A percentile compares a stretch with the other conserved stretches of the same genome.
These are phyloP conservation scores for Diacarnus erythraeanus DNA, from an alignment of 37 sponge, comb jelly and placozoan species.

Conservation along the genomic window DNA sequence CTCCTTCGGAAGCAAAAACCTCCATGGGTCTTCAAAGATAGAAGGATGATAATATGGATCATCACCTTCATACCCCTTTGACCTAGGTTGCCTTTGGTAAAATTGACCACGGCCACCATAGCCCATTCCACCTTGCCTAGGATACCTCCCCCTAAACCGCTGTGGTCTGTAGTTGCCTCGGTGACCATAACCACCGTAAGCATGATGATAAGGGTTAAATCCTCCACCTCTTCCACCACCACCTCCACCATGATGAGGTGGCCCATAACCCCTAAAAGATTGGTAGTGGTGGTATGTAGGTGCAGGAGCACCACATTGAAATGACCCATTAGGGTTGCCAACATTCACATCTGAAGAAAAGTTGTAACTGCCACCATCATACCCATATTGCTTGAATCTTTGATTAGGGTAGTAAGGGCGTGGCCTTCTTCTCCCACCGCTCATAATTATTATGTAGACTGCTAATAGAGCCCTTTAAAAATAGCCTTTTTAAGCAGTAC, in stretches of 20 bases:
- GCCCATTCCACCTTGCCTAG: not conserved
- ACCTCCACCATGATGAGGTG: not conserved
- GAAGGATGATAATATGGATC: slow-evolving; percentile 41
- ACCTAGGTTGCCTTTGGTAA: not conserved
- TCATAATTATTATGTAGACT: not conserved
- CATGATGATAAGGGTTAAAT: not conserved
- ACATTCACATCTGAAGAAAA: slow-evolving; percentile 9
- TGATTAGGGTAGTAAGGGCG: slow-evolving; percentile 4
- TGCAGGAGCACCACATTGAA: not conserved
- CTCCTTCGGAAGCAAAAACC: slow-evolving; percentile 6
- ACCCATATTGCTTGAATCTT: not conserved
- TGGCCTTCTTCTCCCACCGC: not conserved
- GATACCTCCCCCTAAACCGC: not conserved
- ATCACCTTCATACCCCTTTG: not conserved
- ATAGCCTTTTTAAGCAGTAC: not conserved
- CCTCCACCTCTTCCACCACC: not conserved
- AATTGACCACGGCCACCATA: slow-evolving; percentile 4
- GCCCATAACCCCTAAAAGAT: not conserved
- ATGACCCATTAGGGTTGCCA: not conserved
- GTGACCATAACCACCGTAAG: not conserved
- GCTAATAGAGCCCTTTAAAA: not conserved
- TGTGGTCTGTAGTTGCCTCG: not conserved
- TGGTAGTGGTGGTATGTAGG: not conserved
- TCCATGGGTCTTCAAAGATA: slow-evolving; percentile 63
- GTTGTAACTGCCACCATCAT: not conserved